Evolutionary conservation across 2,888 invertebrate genomes (phyloP), one percentile per base, ranked within the genome.

Genomic region (Thereva unica): DNA sequence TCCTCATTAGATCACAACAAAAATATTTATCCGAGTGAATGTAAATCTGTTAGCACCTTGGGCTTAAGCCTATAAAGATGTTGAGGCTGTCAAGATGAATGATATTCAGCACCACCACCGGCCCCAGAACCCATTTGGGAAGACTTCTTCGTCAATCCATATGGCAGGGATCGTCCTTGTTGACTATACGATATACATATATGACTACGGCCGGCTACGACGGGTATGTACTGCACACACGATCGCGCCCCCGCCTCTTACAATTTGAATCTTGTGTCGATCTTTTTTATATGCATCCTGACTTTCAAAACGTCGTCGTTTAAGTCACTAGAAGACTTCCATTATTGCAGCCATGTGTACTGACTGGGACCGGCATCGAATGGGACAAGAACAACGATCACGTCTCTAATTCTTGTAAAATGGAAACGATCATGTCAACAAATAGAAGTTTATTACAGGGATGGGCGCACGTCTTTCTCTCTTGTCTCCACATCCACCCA

Each of bases 1-100:
- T 10, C 47, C 45, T 59, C 47, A 59, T 59, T 59, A 59, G 38
- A 10, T 45, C 59, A 38, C 55, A 47, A 59, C 37, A 40, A 47
- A 59, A 59, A 59, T 59, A 59, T 59, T 59, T 59, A 59, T 49
- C 49, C 40, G 47, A 10, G n/a, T 47, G 47, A 40, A 47, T 37
- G 40, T 64, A 64, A 64, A 64, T 64, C 64, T 38, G 64, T 64
- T 64, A 42, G 53, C 64, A 64, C 64, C 64, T 64, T 52, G 44
- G 41, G 53, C 34, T 64, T 44, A 64, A 53, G 53, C 53, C 64
- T 64, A 64, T 64, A 64, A 64, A 64, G 64, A 53, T 64, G 64
- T 64, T 64, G 44, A 53, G 23, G 64, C 53, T 64, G 64, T 64
- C 64, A 64, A 42, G 38, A 37, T 42, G 44, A 64, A 64, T 64